Evolutionary conservation across 2,888 invertebrate species (phyloP).

Genomic region (Nycteola revayana): DNA sequence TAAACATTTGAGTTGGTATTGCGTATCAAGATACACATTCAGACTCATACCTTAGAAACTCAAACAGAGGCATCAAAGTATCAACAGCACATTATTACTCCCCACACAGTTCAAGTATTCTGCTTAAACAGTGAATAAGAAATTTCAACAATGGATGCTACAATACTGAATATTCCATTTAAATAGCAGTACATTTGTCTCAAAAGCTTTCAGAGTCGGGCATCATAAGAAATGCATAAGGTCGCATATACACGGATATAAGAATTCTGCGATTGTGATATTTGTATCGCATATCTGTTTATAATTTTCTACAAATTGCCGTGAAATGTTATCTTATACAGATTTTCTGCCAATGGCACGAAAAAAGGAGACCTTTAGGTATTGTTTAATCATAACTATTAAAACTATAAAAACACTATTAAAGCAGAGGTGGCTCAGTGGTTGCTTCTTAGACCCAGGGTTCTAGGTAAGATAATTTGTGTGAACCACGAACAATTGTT

Average conservation of each 20-base stretch:
- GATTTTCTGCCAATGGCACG: too few species aligned
- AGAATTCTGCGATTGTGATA: constrained; percentile 34
- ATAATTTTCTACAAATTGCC: background rate
- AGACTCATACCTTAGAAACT: background rate
- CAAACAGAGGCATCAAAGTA: constrained; percentile 14
- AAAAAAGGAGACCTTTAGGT: too few species aligned
- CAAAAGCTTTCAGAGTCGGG: constrained; percentile 58
- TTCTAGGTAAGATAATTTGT: too few species aligned
- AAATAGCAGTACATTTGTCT: constrained; percentile 72
- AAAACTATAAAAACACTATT: too few species aligned
- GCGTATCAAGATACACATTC: too few species aligned
- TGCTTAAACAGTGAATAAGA: constrained; percentile 66
- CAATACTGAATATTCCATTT: constrained; percentile 72
- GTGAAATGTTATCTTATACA: background rate
- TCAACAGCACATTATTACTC: constrained; percentile 36
- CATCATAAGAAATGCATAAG: constrained; percentile 71
- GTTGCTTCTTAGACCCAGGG: too few species aligned
- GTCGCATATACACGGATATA: constrained; percentile 49
- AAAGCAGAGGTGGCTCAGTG: too few species aligned
- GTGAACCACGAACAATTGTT: too few species aligned
- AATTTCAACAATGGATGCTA: constrained; percentile 65
- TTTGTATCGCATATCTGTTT: background rate
- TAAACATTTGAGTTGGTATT: too few species aligned
- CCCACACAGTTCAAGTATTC: constrained; percentile 50
- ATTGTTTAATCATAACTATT: too few species aligned